phyloP scores from a whole-genome alignment of 2,888 invertebrate species.

The Phrixothrix hirtus region DNA sequence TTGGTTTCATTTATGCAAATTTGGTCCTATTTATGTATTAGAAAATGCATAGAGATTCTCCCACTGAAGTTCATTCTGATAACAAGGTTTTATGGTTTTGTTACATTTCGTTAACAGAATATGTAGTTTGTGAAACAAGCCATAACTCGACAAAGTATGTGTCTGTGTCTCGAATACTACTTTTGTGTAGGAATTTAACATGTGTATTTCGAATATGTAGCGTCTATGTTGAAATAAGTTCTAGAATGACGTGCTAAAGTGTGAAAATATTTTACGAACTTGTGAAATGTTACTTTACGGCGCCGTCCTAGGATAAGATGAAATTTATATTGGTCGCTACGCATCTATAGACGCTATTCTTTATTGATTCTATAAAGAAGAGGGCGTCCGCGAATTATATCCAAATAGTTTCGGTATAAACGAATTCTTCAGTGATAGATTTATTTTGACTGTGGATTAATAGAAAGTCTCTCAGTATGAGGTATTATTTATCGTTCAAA shows the following conservation, averaged over 20 bases:
- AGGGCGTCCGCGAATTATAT: slow-evolving; percentile 11
- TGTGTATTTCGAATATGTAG: slow-evolving; percentile 26
- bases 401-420: slow-evolving; percentile 9
- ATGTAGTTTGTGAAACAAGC: slow-evolving; percentile 9
- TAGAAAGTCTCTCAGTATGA: too few species aligned
- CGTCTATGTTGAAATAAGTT: slow-evolving; percentile 27
- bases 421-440: slow-evolving; percentile 4
- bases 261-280: slow-evolving; percentile 26
- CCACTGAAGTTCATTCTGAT: too few species aligned
- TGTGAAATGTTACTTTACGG: slow-evolving; percentile 15
- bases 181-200: slow-evolving; percentile 30
- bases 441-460: too few species aligned
- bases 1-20: background rate
- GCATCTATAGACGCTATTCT: slow-evolving; percentile 13
- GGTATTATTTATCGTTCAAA: background rate
- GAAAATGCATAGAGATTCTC: too few species aligned
- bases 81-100: too few species aligned
- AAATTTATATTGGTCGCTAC: slow-evolving; percentile 15
- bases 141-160: slow-evolving; percentile 20
- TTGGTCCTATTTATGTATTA: too few species aligned
- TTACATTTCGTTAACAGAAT: slow-evolving; percentile 3
- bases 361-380: slow-evolving; percentile 21
- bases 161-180: slow-evolving; percentile 7
- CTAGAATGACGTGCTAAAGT: slow-evolving; percentile 27
- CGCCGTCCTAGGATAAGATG: slow-evolving; percentile 2